Conservation (phyloP, 2,888 invertebrate species). For the Entomobrya proxima region DNA sequence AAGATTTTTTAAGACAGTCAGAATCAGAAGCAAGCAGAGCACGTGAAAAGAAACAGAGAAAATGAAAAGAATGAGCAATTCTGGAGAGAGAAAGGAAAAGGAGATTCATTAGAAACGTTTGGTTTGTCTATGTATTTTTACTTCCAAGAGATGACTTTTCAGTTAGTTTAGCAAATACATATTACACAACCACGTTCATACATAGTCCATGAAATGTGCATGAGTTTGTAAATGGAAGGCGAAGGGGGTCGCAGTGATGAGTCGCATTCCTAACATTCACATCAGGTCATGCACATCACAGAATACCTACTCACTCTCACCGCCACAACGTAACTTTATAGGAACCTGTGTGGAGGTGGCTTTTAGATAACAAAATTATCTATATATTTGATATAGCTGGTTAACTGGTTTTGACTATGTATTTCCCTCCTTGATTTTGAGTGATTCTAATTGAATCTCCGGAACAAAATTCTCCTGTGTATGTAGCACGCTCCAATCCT, state of each 20-base stretch:
- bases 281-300: constrained; percentile 20
- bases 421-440: constrained; percentile 48
- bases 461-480: constrained; percentile 41
- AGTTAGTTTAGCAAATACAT: constrained; percentile 45
- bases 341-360: background rate
- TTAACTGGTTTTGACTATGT: constrained; percentile 43
- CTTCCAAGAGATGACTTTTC: constrained; percentile 19
- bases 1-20: constrained; percentile 22
- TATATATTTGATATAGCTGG: background rate
- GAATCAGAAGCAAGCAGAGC: background rate
- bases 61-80: constrained; percentile 57
- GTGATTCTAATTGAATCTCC: constrained; percentile 61
- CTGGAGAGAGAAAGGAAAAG: background rate
- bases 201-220: constrained; percentile 53
- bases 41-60: background rate
- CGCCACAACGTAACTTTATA: background rate
- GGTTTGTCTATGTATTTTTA: constrained; percentile 23
- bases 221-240: constrained; percentile 25
- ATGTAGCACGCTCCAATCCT: background rate
- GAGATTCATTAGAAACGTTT: constrained; percentile 49
- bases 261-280: constrained; percentile 30
- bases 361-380: background rate
- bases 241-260: background rate
- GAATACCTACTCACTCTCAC: too few relatives aligned
- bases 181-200: constrained; percentile 26